A percentile compares a stretch with the other conserved stretches of the same genome.
These are phyloP conservation scores for Thymelicus acteon DNA, from an alignment of 2,888 invertebrate species.

Conservation along the genomic window DNA sequence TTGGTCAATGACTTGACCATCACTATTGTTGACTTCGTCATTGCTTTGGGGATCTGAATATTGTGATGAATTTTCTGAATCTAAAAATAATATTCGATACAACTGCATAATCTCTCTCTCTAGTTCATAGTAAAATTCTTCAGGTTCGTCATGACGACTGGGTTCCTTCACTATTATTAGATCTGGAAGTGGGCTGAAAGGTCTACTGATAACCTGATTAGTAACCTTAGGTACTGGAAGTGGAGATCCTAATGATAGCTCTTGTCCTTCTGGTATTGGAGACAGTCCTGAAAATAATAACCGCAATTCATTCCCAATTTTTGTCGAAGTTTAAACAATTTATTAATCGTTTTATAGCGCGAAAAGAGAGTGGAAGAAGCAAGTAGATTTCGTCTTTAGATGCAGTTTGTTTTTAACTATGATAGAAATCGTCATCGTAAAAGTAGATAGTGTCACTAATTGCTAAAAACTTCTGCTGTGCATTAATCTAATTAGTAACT, in stretches of 20 bases:
- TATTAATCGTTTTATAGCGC: too few species aligned
- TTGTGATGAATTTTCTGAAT: background rate
- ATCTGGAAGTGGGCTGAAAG: conserved; percentile 24
- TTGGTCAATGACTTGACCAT: background rate
- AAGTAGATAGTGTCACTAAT: too few species aligned
- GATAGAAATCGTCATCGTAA: too few species aligned
- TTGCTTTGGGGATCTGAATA: background rate
- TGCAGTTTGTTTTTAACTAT: too few species aligned
- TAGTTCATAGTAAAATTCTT: conserved; percentile 50
- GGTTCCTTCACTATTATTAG: conserved; percentile 20
- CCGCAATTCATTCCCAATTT: too few species aligned
- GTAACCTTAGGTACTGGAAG: background rate
- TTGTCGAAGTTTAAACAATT: too few species aligned
- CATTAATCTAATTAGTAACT: too few species aligned
- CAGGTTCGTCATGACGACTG: conserved; percentile 43
- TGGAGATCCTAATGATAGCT: background rate
- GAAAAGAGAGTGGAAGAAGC: too few species aligned
- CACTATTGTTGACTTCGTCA: background rate
- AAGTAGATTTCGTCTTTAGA: too few species aligned
- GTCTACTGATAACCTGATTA: background rate
- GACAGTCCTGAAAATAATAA: conserved; percentile 15
- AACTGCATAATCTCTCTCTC: conserved; percentile 46
- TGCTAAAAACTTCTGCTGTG: too few species aligned
- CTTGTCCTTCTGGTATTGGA: conserved; percentile 13
- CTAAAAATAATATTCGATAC: conserved; percentile 49